Percentiles rank a stretch among this genome's conserved stretches.
Conservation (phyloP, 2,888 invertebrate species). For the Lepetodrilus schrolli region DNA sequence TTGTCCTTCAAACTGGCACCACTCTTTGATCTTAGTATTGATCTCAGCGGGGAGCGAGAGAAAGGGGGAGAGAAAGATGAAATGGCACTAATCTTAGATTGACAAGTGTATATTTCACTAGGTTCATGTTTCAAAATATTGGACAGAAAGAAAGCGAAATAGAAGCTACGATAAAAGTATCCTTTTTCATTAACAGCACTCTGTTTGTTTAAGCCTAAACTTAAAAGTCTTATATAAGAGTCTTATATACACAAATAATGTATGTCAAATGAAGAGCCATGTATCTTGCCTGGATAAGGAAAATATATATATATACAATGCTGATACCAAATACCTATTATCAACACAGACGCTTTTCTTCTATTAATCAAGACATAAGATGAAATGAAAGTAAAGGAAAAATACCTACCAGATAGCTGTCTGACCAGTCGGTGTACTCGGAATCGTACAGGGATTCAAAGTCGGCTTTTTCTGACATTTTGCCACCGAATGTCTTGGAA, state of each 20-base stretch:
- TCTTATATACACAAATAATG: too few relatives aligned
- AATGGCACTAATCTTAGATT: neutral
- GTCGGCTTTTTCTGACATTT: constrained; percentile 64
- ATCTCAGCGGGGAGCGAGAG: too few relatives aligned
- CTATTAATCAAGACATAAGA: too few relatives aligned
- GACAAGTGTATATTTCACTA: constrained; percentile 1
- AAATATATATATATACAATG: too few relatives aligned
- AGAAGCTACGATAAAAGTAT: too few relatives aligned
- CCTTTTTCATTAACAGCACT: too few relatives aligned
- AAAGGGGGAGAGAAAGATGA: neutral
- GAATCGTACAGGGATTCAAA: constrained; percentile 67
- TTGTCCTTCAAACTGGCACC: neutral
- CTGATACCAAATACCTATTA: too few relatives aligned
- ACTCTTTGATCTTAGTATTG: constrained; percentile 1
- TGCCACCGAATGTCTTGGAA: constrained; percentile 26
- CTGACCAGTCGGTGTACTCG: constrained; percentile 40
- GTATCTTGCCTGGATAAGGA: too few relatives aligned
- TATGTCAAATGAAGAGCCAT: too few relatives aligned
- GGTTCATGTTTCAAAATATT: neutral
- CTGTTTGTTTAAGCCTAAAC: too few relatives aligned
- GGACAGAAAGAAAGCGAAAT: neutral
- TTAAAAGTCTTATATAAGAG: too few relatives aligned
- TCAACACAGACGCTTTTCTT: too few relatives aligned
- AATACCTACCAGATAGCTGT: constrained; percentile 65
- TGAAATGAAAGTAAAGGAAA: neutral